Base-by-base conservation (phyloP, 2,113 vertebrate species). In the Marcusenius ussheri region DNA sequence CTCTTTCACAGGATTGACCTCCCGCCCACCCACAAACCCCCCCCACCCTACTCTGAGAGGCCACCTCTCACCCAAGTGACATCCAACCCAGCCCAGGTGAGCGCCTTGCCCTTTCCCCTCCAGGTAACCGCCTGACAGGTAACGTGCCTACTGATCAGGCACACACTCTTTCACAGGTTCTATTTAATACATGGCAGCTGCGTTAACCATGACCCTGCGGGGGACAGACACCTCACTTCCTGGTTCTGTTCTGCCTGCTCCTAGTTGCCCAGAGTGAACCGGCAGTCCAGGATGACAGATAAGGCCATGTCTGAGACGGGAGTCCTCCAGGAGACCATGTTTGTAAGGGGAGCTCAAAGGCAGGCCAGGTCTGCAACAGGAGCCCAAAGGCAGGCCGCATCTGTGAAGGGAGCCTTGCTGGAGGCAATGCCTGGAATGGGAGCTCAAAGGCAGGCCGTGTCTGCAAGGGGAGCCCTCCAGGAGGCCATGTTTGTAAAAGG, bases 21-120 rank as follows among this genome's bases (percentile, higher is more conserved):
- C 92, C 96, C 96, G 89, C 96, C 95, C 45, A 96, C 95, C 87
- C 95, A 96, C 94, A 96, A 96, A 90, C 95, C 95, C 0, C 95
- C 95, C n/a, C 95, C 95, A 90, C 94, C 95, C 58, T 95, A 96
- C 92, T 91, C 93, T 0, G 94, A 94, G 94, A 93, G 94, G 92
- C 91, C 93, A 21, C 93, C 94, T 1, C 92, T 93, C 74, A 91
- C 93, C 90, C 95, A 94, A 85, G 90, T 93, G 91, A 94, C 94
- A 90, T 94, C 95, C 91, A 94, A 94, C 89, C 91, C 94, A 11
- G 93, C 94, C 86, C 95, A 94, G 93, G 95, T 95, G 92, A 94
- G 35, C 17, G 21, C 51, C 31, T 13, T 19, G 51, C 49, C 86
- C n/a, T 50, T 31, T 90, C 94, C 94, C 89, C 92, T 96, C 91